These are phyloP conservation scores for Bombycilla garrulus DNA, from an alignment of 2,113 vertebrate genomes.

Conservation along the genomic window DNA sequence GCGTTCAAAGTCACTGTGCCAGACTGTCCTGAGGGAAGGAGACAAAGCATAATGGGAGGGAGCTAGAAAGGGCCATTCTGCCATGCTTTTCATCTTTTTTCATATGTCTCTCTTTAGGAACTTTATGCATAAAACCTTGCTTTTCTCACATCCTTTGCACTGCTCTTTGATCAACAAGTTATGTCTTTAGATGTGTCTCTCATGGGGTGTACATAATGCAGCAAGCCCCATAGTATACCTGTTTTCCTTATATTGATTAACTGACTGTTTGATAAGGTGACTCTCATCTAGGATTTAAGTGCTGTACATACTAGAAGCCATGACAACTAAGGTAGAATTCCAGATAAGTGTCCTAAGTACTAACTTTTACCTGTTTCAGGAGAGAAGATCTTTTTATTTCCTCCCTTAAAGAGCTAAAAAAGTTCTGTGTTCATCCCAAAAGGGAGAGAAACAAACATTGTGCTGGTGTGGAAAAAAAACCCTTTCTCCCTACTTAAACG, in stretches of 20 bases:
- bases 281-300: not conserved
- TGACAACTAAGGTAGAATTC: not conserved
- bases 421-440: not conserved
- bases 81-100: not conserved
- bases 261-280: not conserved
- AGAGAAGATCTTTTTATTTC: not conserved
- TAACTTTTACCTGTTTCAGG: not conserved
- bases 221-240: not conserved
- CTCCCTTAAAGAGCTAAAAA: not conserved
- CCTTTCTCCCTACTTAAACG: not conserved
- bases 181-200: accelerated
- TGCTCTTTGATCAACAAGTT: not conserved
- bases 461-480: not conserved
- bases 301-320: no score
- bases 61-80: not conserved
- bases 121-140: not conserved
- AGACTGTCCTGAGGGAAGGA: slow-evolving; percentile 7
- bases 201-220: not conserved
- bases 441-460: not conserved
- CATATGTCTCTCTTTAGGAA: not conserved
- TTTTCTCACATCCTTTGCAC: not conserved
- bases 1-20: not conserved
- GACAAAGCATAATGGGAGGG: not conserved
- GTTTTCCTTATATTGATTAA: not conserved
- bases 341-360: not conserved